Percentiles rank a stretch among this genome's conserved stretches.
Conservation (phyloP, 2,888 invertebrate genomes). For the Brachyopa scutellaris region DNA sequence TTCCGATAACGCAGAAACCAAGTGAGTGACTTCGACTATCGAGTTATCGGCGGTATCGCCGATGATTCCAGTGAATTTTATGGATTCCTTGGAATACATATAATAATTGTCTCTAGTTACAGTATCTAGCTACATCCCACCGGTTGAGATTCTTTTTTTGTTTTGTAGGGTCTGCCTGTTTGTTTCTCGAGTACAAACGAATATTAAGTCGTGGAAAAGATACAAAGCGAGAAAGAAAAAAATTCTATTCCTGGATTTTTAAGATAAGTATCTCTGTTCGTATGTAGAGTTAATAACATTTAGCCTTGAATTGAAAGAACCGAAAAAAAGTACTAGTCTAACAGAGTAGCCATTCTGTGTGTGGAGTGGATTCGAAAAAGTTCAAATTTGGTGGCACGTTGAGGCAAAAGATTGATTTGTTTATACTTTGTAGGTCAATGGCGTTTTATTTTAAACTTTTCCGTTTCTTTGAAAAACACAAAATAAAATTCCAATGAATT, state of each 20-base stretch:
- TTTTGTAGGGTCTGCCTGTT: too few species aligned
- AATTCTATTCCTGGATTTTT: not conserved
- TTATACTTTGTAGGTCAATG: slow-evolving; percentile 48
- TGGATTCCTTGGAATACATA: not conserved
- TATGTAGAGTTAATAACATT: slow-evolving; percentile 29
- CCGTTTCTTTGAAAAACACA: too few species aligned
- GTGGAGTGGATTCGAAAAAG: not conserved
- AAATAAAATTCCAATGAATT: slow-evolving; percentile 42
- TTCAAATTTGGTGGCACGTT: too few species aligned
- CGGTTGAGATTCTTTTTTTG: not conserved
- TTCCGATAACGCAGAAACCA: not conserved
- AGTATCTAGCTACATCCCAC: too few species aligned
- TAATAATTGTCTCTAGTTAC: too few species aligned
- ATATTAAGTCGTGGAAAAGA: too few species aligned
- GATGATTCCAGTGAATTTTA: not conserved
- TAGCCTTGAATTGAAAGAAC: slow-evolving; percentile 36
- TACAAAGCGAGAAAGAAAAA: not conserved
- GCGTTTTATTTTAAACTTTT: slow-evolving; percentile 6
- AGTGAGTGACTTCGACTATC: too few species aligned
- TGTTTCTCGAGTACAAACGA: slow-evolving; percentile 20
- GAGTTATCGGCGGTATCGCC: not conserved
- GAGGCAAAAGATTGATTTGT: slow-evolving; percentile 30
- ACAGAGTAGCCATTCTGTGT: slow-evolving; percentile 9
- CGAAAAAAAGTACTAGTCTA: not conserved
- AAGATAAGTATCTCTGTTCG: slow-evolving; percentile 9